Conservation (phyloP, 2,797 vertebrate species). For the Aselliscus stoliczkanus region DNA sequence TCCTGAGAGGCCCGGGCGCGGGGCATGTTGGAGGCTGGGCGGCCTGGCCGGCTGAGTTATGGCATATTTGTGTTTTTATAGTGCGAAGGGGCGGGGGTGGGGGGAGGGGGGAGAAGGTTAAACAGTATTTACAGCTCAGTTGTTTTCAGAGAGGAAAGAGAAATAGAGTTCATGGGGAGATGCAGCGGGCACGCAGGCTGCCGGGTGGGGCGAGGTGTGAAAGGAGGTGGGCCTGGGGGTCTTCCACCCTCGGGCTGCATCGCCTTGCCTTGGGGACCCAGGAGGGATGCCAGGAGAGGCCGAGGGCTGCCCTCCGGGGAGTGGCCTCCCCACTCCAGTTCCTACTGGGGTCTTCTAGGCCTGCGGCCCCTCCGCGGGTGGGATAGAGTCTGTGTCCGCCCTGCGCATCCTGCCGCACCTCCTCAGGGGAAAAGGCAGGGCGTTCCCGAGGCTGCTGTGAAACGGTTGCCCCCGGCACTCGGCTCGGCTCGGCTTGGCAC, state of each 20-base stretch:
- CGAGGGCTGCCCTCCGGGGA: background rate
- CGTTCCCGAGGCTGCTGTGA: background rate
- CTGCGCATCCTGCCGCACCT: background rate
- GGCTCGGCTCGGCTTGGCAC: fast-evolving
- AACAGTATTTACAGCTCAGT: slow-evolving; percentile 99
- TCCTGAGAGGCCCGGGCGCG: slow-evolving; percentile 96
- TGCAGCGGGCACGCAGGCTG: slow-evolving; percentile 77
- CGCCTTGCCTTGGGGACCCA: slow-evolving; percentile 6
- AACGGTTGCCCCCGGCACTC: background rate
- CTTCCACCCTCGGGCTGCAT: background rate
- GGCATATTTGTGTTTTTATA: slow-evolving; percentile 99
- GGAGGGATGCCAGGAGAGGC: background rate
- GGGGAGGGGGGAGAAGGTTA: slow-evolving; percentile 89
- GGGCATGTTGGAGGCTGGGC: slow-evolving; percentile 98
- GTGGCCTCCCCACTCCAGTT: background rate
- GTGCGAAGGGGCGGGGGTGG: slow-evolving; percentile 86
- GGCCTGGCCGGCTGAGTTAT: slow-evolving; percentile 97
- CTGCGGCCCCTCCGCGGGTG: background rate
- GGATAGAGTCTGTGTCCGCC: background rate
- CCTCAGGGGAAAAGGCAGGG: background rate
- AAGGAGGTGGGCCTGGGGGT: slow-evolving; percentile 78
- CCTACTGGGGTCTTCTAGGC: background rate
- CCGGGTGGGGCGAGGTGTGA: slow-evolving; percentile 64
- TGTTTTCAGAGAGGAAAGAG: slow-evolving; percentile 95
- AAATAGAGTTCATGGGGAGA: slow-evolving; percentile 89